Evolutionary conservation across 2,797 vertebrate species (phyloP), one percentile per base, ranked within the genome.

Genomic region (Chloroceryle inda): DNA sequence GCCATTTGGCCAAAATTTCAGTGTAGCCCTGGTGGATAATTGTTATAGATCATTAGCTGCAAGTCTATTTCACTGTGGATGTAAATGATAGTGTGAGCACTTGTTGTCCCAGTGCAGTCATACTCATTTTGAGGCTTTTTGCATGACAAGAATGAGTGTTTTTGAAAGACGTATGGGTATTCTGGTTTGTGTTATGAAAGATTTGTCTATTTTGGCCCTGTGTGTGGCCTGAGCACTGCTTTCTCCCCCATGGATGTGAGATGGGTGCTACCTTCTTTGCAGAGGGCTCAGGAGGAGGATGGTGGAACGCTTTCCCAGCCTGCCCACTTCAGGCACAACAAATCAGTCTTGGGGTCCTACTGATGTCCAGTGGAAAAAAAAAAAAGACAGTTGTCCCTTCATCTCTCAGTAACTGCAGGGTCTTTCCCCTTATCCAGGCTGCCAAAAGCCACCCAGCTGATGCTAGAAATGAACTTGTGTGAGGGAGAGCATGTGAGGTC

Each of bases 231-330:
- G 8, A 55, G 10, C 4, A 10, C 11, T 66, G 3, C 7, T 50
- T 12, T 50, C 12, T 35, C 1, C 15, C 6, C 4, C 5, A 6
- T 0, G 1, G 22, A 5, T 12, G 1, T 9, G 20, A 59, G 6
- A 61, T 5, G 17, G 4, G 5, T 62, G 3, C 2, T 80, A 7
- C 3, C 12, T 17, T n/a, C 10, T 21, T 38, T 40, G 23, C 50
- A 68, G 31, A 44, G 18, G 10, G 4, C 24, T 66, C 47, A 35
- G 74, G n/a, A 56, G 37, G 53, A 44, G 55, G 26, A 4, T 40
- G 33, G 33, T 73, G 27, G 9, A 69, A 59, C 6, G 11, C 9
- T 13, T 52, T 79, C 35, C 8, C 20, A 73, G 3, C 17, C 13
- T 19, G 1, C 4, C 4, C 9, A 4, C 10, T 44, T 63, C 21